Conservation (phyloP, 2,888 invertebrate species). For the Trypoxylon attenuatum region DNA sequence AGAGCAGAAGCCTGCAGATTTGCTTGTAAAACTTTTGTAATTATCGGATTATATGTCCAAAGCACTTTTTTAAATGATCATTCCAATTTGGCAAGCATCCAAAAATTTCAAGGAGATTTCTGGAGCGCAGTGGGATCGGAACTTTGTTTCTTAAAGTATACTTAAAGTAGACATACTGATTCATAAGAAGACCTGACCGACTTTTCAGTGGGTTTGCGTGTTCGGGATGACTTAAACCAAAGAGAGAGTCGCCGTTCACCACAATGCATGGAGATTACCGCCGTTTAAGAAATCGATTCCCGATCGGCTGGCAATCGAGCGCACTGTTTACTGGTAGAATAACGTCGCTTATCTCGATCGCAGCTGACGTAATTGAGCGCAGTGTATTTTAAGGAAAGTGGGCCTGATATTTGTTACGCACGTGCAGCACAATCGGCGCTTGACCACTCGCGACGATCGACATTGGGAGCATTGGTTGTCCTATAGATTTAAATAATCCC, state of each 20-base stretch:
- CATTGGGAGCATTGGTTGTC: too few species aligned
- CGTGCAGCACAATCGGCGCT: not conserved
- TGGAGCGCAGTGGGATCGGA: not conserved
- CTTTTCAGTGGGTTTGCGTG: slow-evolving; percentile 31
- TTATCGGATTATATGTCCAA: too few species aligned
- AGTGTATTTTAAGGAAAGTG: slow-evolving; percentile 17
- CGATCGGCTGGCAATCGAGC: slow-evolving; percentile 19
- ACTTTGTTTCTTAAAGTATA: not conserved
- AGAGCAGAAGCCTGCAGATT: not conserved
- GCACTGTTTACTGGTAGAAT: slow-evolving; percentile 8
- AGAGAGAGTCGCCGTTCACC: slow-evolving; percentile 23
- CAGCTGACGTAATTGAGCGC: not conserved
- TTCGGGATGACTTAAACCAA: slow-evolving; percentile 31
- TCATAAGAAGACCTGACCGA: slow-evolving; percentile 31
- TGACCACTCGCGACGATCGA: not conserved
- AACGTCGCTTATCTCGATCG: slow-evolving; percentile 17
- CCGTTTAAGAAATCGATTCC: slow-evolving; percentile 16
- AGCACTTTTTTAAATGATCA: too few species aligned
- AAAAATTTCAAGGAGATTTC: too few species aligned
- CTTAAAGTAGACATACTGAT: slow-evolving; percentile 17
- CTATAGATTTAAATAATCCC: too few species aligned
- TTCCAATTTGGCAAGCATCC: too few species aligned
- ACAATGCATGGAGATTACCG: slow-evolving; percentile 30
- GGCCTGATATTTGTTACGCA: not conserved
- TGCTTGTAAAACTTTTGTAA: not conserved